Evolutionary conservation across 30 jellyfish, hydroid and myxozoan genomes (phyloP).

Genomic region (Chironex yamaguchii): DNA sequence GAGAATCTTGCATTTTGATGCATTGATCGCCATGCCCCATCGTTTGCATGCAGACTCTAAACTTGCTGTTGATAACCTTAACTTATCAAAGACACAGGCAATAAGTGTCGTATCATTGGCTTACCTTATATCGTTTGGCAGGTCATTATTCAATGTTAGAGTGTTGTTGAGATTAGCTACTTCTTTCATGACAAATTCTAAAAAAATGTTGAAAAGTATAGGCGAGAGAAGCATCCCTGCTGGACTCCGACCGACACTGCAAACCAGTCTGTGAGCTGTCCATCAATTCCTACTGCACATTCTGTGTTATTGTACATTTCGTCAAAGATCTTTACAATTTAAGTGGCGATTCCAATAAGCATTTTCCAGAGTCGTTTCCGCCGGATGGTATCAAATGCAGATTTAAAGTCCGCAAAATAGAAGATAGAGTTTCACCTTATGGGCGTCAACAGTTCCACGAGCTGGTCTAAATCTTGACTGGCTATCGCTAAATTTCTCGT

Average conservation of each 20-base stretch:
- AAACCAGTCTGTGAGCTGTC: slow-evolving; percentile 63
- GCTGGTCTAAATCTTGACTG: slow-evolving; percentile 59
- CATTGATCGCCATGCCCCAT: slow-evolving; percentile 55
- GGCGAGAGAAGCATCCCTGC: slow-evolving; percentile 70
- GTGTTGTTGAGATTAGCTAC: neutral
- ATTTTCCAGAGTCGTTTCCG: slow-evolving; percentile 41
- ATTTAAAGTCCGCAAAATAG: slow-evolving; percentile 44
- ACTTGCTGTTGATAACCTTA: slow-evolving; percentile 3
- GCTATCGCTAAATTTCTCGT: neutral
- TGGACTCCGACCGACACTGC: slow-evolving; percentile 55
- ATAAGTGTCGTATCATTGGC: slow-evolving; percentile 64
- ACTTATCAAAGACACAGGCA: slow-evolving; percentile 13
- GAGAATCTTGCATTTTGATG: slow-evolving; percentile 44
- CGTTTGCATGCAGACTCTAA: slow-evolving; percentile 42
- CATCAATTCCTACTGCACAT: slow-evolving; percentile 49
- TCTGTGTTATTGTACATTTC: slow-evolving; percentile 34
- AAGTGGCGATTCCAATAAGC: slow-evolving; percentile 29
- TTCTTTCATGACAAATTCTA: slow-evolving; percentile 64
- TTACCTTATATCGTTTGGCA: slow-evolving; percentile 30
- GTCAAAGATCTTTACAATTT: slow-evolving; percentile 24
- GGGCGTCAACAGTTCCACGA: slow-evolving; percentile 52
- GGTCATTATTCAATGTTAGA: neutral
- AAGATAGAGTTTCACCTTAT: slow-evolving; percentile 31
- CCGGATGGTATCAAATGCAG: slow-evolving; percentile 63
- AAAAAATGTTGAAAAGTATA: slow-evolving; percentile 45